Percentiles rank a stretch among this genome's conserved stretches.
Conservation (phyloP, 2,797 vertebrate genomes). For the Ptychadena robeensis region DNA sequence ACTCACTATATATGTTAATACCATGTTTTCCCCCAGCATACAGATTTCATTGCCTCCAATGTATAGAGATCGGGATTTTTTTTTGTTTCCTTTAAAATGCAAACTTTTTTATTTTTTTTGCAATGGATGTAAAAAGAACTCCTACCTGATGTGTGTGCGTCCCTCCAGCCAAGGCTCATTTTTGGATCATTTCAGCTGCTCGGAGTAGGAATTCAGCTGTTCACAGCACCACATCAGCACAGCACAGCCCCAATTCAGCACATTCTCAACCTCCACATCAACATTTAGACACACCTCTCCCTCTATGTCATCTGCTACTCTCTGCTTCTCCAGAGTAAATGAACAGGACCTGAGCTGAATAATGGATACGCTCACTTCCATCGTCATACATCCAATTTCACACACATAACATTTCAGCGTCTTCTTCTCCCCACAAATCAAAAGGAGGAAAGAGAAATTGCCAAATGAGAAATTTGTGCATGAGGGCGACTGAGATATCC, state of each 20-base stretch:
- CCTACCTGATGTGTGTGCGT: slow-evolving; percentile 43
- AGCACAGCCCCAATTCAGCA: slow-evolving; percentile 50
- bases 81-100: neutral
- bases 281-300: slow-evolving; percentile 56
- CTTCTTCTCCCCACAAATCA: neutral
- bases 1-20: neutral
- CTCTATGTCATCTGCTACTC: slow-evolving; percentile 50
- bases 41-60: neutral
- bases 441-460: neutral
- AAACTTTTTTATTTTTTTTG: slow-evolving; percentile 47
- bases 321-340: slow-evolving; percentile 35
- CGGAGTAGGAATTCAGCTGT: slow-evolving; percentile 52
- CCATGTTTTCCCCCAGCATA: neutral
- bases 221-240: slow-evolving; percentile 46
- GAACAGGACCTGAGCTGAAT: slow-evolving; percentile 45
- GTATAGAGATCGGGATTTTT: neutral
- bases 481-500: no score
- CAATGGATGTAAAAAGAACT: neutral
- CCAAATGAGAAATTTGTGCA: no score
- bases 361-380: slow-evolving; percentile 26
- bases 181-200: slow-evolving; percentile 48
- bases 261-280: slow-evolving; percentile 55
- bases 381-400: slow-evolving; percentile 13
- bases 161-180: slow-evolving; percentile 40
- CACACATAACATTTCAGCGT: slow-evolving; percentile 13